Conservation (phyloP, 53 echinoderm and acorn worm genomes). For the Actinopyga echinites region DNA sequence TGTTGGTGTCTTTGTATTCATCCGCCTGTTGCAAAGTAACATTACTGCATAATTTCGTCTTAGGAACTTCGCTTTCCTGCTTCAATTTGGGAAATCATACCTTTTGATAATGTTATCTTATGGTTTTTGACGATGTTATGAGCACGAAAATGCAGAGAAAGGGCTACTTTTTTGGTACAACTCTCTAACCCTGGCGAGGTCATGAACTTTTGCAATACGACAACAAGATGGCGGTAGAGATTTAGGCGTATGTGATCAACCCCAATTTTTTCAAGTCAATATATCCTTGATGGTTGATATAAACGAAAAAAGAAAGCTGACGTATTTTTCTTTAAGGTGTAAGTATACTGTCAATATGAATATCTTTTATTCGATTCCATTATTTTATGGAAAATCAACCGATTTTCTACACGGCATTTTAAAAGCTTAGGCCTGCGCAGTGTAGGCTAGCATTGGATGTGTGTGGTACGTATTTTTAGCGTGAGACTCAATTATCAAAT, state of each 20-base stretch:
- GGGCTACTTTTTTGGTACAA: conserved; percentile 23
- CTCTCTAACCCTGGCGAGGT: conserved; percentile 29
- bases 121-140: too few species aligned
- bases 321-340: conserved; percentile 37
- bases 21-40: conserved; percentile 35
- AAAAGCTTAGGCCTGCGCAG: conserved; percentile 38
- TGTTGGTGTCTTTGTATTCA: conserved; percentile 24
- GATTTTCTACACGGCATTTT: conserved; percentile 34
- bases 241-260: conserved; percentile 48
- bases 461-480: neutral
- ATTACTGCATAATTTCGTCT: neutral
- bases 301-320: conserved; percentile 32
- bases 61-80: too few species aligned
- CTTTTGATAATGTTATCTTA: too few species aligned
- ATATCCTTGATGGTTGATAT: conserved; percentile 40
- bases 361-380: conserved; percentile 16
- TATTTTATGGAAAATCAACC: conserved; percentile 1
- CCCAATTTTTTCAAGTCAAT: conserved; percentile 24
- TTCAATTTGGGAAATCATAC: too few species aligned
- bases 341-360: conserved; percentile 28
- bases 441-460: neutral
- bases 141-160: neutral
- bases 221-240: conserved; percentile 51
- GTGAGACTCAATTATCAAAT: conserved; percentile 30
- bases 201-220: conserved; percentile 44